These are phyloP conservation scores for Pteruthius melanotis DNA, from an alignment of 2,113 vertebrate species.

Conservation along the genomic window DNA sequence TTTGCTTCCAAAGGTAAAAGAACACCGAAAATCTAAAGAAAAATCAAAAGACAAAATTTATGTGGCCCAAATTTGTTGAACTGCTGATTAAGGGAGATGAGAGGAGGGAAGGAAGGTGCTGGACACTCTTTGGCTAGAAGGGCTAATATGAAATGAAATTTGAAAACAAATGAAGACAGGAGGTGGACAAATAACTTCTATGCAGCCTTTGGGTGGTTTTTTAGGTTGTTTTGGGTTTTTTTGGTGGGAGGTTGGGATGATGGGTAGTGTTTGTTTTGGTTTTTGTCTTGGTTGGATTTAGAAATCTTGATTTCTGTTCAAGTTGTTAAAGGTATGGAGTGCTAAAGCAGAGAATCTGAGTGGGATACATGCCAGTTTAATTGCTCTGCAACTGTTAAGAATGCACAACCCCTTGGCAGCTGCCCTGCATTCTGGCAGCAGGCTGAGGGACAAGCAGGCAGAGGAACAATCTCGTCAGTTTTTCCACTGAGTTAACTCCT, in stretches of 20 bases:
- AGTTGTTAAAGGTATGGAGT: not conserved
- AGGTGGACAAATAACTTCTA: not conserved
- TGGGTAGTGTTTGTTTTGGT: not conserved
- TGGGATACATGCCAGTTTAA: not conserved
- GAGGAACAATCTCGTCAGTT: not conserved
- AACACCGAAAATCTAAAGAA: not conserved
- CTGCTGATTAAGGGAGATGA: not conserved
- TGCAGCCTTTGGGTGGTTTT: not conserved
- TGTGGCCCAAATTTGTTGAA: not conserved
- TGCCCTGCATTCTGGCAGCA: fast-evolving
- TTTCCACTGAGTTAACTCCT: not conserved
- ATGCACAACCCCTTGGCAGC: not conserved
- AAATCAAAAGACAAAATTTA: not conserved
- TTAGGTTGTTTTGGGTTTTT: not conserved
- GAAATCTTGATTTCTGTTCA: not conserved
- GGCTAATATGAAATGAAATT: not conserved
- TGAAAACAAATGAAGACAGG: not conserved
- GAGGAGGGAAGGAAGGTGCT: not conserved
- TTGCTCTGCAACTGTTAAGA: not conserved
- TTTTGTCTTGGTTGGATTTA: not conserved
- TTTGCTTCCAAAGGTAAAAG: not conserved
- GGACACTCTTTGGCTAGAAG: not conserved
- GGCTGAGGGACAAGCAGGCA: not conserved
- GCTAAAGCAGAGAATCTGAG: not conserved
- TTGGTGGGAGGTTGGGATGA: not conserved